Conservation (phyloP, 2,797 vertebrate species). For the Eulemur rubriventer region DNA sequence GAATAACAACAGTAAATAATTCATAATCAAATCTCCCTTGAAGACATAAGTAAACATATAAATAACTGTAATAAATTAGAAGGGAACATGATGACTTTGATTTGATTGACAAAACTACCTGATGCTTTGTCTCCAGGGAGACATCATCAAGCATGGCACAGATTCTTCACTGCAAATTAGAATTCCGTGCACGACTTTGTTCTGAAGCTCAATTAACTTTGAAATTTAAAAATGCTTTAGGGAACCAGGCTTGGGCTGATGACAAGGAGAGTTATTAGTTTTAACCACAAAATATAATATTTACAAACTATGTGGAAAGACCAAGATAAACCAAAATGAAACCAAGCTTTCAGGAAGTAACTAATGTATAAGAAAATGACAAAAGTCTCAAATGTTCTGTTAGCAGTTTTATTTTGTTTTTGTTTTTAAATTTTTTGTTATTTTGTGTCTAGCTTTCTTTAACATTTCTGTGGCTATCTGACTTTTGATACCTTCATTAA, state of each 20-base stretch:
- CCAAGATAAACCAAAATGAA: constrained; percentile 57
- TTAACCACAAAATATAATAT: constrained; percentile 60
- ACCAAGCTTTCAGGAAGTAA: constrained; percentile 23
- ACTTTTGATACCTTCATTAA: neutral
- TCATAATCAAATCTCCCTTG: constrained; percentile 79
- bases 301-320: constrained; percentile 36
- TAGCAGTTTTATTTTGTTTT: constrained; percentile 19
- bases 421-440: neutral
- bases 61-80: constrained; percentile 77
- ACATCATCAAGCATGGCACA: constrained; percentile 42
- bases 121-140: constrained; percentile 69
- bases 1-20: constrained; percentile 82
- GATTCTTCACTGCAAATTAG: constrained; percentile 58
- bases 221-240: constrained; percentile 68
- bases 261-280: constrained; percentile 51
- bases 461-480: neutral
- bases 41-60: constrained; percentile 75
- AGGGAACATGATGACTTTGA: constrained; percentile 59
- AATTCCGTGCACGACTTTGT: constrained; percentile 57
- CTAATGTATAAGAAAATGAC: neutral
- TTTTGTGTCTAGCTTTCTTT: neutral
- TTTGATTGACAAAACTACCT: constrained; percentile 70
- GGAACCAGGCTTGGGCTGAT: constrained; percentile 20
- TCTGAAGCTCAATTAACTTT: constrained; percentile 67
- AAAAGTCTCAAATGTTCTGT: neutral